Conservation (phyloP, 2,113 vertebrate species). For the Anguilla japonica region DNA sequence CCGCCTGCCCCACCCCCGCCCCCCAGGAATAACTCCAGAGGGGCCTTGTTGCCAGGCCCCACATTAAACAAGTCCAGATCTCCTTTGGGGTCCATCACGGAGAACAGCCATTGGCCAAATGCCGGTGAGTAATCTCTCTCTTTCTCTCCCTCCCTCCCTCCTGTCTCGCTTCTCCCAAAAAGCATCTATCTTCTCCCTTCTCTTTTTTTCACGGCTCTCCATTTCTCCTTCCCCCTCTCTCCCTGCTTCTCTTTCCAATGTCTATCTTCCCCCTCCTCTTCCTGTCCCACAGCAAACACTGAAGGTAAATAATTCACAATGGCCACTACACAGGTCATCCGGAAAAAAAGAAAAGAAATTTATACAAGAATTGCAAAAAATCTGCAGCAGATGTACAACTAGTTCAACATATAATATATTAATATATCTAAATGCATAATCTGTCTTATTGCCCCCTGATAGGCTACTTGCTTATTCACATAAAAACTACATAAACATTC, state of each 20-base stretch:
- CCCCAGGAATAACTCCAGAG: not conserved
- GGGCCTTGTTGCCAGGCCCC: not conserved
- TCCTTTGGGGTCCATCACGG: not conserved
- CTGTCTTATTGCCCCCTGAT: too few species aligned
- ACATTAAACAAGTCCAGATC: too few species aligned
- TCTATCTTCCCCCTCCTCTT: not conserved
- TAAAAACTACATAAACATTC: too few species aligned
- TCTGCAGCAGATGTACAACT: too few species aligned
- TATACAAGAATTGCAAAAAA: too few species aligned
- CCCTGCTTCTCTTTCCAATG: not conserved
- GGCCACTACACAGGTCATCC: not conserved
- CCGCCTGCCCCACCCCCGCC: not conserved
- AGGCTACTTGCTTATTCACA: too few species aligned
- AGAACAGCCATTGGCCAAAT: not conserved
- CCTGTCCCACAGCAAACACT: not conserved
- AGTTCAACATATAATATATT: too few species aligned
- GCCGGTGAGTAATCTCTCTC: not conserved
- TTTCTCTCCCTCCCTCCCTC: not conserved
- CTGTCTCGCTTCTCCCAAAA: not conserved
- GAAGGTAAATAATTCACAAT: constrained; percentile 20
- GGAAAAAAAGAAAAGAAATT: not conserved
- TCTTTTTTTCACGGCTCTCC: not conserved
- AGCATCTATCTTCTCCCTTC: not conserved
- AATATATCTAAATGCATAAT: too few species aligned
- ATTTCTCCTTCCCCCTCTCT: not conserved